Evolutionary conservation across 2,797 vertebrate genomes (phyloP).

Genomic region (Podargus strigoides): DNA sequence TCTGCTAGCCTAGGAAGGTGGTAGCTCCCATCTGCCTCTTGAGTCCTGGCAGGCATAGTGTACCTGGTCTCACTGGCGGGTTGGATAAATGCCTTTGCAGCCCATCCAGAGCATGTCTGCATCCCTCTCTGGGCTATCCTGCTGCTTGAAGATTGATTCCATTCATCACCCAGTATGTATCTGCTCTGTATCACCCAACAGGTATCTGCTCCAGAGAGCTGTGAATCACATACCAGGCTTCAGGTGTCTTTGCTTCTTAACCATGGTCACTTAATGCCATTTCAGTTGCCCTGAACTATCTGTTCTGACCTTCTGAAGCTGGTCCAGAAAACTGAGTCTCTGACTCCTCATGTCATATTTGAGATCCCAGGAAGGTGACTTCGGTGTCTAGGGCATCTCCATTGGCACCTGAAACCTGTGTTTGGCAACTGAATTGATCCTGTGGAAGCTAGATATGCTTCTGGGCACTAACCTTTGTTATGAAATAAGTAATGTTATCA

Average conservation of each 20-base stretch:
- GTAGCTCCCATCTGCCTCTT: fast-evolving
- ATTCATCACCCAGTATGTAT: not conserved
- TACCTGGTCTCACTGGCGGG: not conserved
- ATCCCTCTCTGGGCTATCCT: not conserved
- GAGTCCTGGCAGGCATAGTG: not conserved
- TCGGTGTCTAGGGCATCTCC: not conserved
- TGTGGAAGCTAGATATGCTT: not conserved
- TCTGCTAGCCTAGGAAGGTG: not conserved
- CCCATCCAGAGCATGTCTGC: not conserved
- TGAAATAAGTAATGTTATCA: not conserved
- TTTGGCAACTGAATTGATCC: not conserved
- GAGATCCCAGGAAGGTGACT: not conserved
- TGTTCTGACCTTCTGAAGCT: not conserved
- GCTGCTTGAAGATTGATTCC: not conserved
- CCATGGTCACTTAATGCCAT: fast-evolving
- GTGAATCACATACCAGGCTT: not conserved
- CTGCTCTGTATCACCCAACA: not conserved
- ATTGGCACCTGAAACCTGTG: not conserved
- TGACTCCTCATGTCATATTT: not conserved
- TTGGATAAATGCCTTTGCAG: not conserved
- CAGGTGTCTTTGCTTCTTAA: not conserved
- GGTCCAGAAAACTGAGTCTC: not conserved
- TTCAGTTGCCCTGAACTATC: not conserved
- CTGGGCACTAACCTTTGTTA: not conserved
- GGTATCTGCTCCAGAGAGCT: not conserved